Evolutionary conservation across 2,797 vertebrate species (phyloP).

Genomic region (Naso thynnoides): DNA sequence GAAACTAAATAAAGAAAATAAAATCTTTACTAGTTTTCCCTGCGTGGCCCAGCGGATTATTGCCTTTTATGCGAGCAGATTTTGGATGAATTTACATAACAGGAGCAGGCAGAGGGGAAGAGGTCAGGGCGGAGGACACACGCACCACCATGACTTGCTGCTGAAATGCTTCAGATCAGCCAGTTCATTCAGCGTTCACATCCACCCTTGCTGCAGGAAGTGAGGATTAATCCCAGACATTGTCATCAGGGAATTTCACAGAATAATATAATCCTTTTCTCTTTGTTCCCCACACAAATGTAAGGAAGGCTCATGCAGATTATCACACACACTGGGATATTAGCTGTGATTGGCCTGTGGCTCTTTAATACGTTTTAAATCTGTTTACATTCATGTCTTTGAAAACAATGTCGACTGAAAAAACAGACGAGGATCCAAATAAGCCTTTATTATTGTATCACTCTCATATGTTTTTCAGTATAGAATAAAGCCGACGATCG

Average conservation of each 20-base stretch:
- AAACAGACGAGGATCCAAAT: neutral
- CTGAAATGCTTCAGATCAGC: slow-evolving; percentile 30
- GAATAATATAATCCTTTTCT: slow-evolving; percentile 52
- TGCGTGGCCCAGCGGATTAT: slow-evolving; percentile 70
- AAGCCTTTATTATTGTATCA: neutral
- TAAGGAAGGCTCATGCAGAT: slow-evolving; percentile 54
- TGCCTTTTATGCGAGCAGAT: slow-evolving; percentile 81
- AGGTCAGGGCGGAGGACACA: slow-evolving; percentile 39
- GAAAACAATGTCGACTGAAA: slow-evolving; percentile 13
- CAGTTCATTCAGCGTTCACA: slow-evolving; percentile 27
- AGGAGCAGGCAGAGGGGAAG: slow-evolving; percentile 26
- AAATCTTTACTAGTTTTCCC: slow-evolving; percentile 57
- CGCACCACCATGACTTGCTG: neutral
- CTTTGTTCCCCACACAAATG: slow-evolving; percentile 23
- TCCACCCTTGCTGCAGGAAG: slow-evolving; percentile 16
- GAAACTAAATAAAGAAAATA: slow-evolving; percentile 43
- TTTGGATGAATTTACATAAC: slow-evolving; percentile 81
- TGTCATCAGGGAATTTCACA: slow-evolving; percentile 39
- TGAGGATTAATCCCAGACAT: slow-evolving; percentile 41
- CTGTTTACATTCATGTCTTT: slow-evolving; percentile 28
- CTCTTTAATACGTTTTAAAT: slow-evolving; percentile 38
- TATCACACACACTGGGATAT: slow-evolving; percentile 53
- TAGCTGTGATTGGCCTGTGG: slow-evolving; percentile 36
- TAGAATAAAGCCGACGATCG: neutral
- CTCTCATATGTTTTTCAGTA: neutral